Evolutionary conservation across 2,888 invertebrate species (phyloP), one percentile per base, ranked within the genome.

Genomic region (Deilephila elpenor): DNA sequence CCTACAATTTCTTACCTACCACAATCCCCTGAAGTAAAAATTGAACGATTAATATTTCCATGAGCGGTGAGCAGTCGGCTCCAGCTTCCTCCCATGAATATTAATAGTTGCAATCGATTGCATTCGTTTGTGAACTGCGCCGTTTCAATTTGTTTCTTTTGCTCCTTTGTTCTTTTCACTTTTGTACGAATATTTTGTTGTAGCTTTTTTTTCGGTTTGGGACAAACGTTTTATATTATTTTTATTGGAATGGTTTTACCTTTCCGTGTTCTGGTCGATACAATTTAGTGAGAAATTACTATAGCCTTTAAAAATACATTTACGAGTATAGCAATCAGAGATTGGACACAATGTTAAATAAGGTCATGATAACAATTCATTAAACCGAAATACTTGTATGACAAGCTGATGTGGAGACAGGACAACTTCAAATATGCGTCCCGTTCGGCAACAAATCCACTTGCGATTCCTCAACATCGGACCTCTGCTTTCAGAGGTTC

Each of bases 81-180:
- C 56, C 56, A 56, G n/a, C 56, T 56, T 56, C 56, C 56, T 19
- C 56, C 56, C 17, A 5, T 62, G 32, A 62, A 62, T 62, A 62
- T 34, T 34, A 19, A 34, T 19, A 34, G 34, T 62, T 56, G 56
- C 32, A 62, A 62, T 34, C 32, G 61, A 62, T 34, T 62, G 61
- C 61, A n/a, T 19, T 62, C 34, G 61, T 62, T 62, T 62, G 32
- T 62, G 61, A 62, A 56, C n/a, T n/a, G 44, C 44, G 44, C n/a
- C 32, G 32, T 34, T 62, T 34, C 61, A 62, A 34, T 62, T 62
- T 62, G n/a, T 19, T 62, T 62, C 32, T 34, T 34, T 17, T 61
- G 19, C 56, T 44, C 44, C 32, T 61, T 32, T 61, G 14, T 61
- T 25, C 29, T 32, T 61, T 61, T 8, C 17, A 60, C 29, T 60